Evolutionary conservation across 2,888 invertebrate species (phyloP), one percentile per base, ranked within the genome.

Genomic region (Conchocele bisecta): DNA sequence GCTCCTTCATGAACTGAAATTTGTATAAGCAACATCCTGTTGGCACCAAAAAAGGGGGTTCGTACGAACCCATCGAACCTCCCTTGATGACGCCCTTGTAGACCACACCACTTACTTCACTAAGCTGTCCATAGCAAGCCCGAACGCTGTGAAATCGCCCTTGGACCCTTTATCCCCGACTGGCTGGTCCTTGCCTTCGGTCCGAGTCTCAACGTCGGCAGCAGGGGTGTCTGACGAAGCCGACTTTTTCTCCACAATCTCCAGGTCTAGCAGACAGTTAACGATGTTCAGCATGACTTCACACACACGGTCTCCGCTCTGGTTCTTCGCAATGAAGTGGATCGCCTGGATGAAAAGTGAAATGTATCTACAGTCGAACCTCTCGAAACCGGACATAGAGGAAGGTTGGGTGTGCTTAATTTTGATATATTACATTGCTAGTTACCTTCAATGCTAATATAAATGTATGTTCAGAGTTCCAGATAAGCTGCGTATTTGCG

Each of bases 271-370:
- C 1, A 99, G 92, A 0, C 97, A 94, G 88, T 98, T 98, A 5
- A 98, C 94, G 60, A 99, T 93, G 90, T 98, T 98, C 20, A 99
- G 92, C 86, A 98, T 95, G 1, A 96, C 96, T 91, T 98, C 98
- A 91, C 98, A 95, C 2, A 99, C 96, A 26, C 98, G 93, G 24
- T 97, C 92, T 0, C 97, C 96, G 74, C 94, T 94, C 87, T 98
- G 97, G 89, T 97, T 94, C 78, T 96, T 94, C 1, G 96, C 95
- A 11, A 97, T 95, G 65, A 95, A 94, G 89, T 97, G 97, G 0
- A 97, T 94, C 7, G 97, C 97, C 94, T 97, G 89, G 11, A 60
- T 51, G 42, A 41, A 13, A 26, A 20, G n/a, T 5, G n/a, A n/a
- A n/a, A n/a, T n/a, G n/a, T n/a, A n/a, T n/a, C n/a, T n/a, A n/a